A percentile compares a stretch with the other conserved stretches of the same genome.
Conservation (phyloP, 2,113 vertebrate species). For the Peucedramus taeniatus region DNA sequence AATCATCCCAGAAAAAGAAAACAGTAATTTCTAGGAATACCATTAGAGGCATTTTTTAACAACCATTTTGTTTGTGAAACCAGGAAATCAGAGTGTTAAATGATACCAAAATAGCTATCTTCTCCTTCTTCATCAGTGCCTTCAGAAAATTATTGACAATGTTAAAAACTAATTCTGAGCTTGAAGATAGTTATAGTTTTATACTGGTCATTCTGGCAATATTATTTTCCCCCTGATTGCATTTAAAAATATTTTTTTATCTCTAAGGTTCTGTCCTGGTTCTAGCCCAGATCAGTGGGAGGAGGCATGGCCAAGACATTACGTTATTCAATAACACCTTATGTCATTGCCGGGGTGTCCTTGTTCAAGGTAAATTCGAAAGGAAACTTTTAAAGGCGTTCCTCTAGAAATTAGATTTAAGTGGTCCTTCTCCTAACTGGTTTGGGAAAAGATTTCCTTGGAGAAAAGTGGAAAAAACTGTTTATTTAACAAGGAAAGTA, state of each 20-base stretch:
- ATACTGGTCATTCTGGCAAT: not conserved
- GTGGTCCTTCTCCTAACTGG: too few species aligned
- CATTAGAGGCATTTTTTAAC: not conserved
- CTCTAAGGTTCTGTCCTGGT: not conserved
- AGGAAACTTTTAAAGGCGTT: too few species aligned
- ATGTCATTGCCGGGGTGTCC: not conserved
- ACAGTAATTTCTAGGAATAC: not conserved
- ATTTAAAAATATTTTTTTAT: not conserved
- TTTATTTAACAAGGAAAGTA: too few species aligned
- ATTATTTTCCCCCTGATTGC: not conserved
- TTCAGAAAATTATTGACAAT: not conserved
- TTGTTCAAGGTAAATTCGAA: not conserved
- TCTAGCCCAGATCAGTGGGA: not conserved
- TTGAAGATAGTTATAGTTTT: not conserved
- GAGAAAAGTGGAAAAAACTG: too few species aligned
- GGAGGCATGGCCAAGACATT: not conserved
- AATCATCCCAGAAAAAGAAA: not conserved
- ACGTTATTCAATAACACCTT: not conserved
- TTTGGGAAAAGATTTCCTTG: too few species aligned
- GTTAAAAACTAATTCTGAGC: not conserved
- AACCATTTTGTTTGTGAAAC: not conserved
- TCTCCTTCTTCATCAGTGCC: not conserved
- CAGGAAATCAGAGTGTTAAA: not conserved
- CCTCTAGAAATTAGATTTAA: too few species aligned
- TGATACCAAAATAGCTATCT: not conserved